Conservation (phyloP, 2,113 vertebrate species). For the Antigone vipio region DNA sequence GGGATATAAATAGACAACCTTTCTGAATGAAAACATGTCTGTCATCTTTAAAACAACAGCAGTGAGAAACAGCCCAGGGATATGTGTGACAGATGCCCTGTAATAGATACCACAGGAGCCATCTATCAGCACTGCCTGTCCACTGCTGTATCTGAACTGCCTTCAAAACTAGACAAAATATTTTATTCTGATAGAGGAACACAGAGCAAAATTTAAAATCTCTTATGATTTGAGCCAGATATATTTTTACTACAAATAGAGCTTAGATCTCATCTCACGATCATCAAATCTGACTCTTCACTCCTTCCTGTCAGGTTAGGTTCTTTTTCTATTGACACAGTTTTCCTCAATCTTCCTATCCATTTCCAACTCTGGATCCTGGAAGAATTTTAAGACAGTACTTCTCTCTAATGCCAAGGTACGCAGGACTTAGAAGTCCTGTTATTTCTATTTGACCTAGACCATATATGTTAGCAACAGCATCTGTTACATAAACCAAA, state of each 20-base stretch:
- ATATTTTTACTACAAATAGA: background rate
- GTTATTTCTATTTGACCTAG: background rate
- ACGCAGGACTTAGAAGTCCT: background rate
- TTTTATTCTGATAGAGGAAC: background rate
- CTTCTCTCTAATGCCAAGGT: background rate
- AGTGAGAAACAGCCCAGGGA: background rate
- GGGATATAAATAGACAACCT: background rate
- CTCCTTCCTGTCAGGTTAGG: background rate
- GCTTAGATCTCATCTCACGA: background rate
- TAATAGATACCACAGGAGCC: background rate
- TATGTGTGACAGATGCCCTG: background rate
- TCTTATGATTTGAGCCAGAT: background rate
- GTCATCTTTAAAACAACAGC: background rate
- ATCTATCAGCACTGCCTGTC: background rate
- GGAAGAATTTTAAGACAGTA: background rate
- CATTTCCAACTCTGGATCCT: background rate
- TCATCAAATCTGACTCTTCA: background rate
- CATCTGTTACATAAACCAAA: background rate
- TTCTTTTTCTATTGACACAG: background rate
- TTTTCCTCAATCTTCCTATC: background rate
- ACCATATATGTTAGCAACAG: background rate
- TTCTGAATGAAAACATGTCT: background rate
- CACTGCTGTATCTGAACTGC: background rate
- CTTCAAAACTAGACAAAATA: background rate
- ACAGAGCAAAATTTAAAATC: background rate